Evolutionary conservation across 2,797 vertebrate species (phyloP), one percentile per base, ranked within the genome.

Genomic region (Leptatherina wallacei): DNA sequence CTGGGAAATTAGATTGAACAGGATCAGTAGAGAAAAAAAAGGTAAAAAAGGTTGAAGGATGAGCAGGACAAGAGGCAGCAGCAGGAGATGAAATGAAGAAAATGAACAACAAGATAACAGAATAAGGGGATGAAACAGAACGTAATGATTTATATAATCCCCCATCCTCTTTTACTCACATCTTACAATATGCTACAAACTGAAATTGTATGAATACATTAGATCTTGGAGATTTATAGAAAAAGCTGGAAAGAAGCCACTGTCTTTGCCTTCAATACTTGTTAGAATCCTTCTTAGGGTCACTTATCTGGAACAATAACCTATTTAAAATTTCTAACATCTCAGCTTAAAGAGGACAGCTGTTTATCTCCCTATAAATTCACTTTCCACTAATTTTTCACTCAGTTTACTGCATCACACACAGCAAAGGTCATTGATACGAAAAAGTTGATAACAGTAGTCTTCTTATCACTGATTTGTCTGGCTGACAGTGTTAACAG

Each of bases 1-100:
- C 66, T 14, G 72, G 70, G 59, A 71, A 84, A 88, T 88, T 80
- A 82, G 73, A 89, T 82, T 81, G 61, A 77, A 75, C 63, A 36
- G 61, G 65, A 83, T 81, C 69, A 65, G 75, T 61, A 63, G 52
- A 73, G 58, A 66, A 38, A 27, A 67, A 58, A 70, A 64, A 83
- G 29, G 54, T 32, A 29, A 18, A 88, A 81, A 62, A 72, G 54
- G 64, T 42, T 76, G 80, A 77, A 73, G 47, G 68, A 84, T 84
- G 84, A 80, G 62, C 66, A 66, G 14, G 69, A 77, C 56, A 32
- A 60, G 59, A 71, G 54, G 42, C 78, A 77, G 71, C 72, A 71
- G 81, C 35, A 44, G 75, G 61, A 76, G 57, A 80, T 71, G 49
- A 84, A 77, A 81, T 62, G 40, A 75, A 77, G 63, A 80, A 76